phyloP scores from a whole-genome alignment of 2,113 vertebrate species.

The Trematocara marginatum region DNA sequence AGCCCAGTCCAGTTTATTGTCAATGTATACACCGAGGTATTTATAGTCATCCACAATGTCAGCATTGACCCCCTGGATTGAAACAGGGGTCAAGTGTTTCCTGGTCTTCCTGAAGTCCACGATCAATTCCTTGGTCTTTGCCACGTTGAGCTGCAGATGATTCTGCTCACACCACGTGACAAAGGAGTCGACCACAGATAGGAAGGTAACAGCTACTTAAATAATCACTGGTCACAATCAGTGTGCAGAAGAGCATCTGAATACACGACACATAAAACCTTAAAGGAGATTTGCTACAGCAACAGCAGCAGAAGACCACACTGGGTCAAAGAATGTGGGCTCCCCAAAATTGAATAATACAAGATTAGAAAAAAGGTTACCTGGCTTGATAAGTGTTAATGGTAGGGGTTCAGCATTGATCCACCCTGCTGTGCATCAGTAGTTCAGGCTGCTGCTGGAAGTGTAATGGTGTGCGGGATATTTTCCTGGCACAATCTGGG shows the following conservation, averaged over 20 bases:
- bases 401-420: background rate
- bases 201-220: background rate
- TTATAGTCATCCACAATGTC: background rate
- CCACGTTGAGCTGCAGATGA: background rate
- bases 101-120: background rate
- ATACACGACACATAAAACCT: background rate
- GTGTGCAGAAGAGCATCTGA: background rate
- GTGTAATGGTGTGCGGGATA: background rate
- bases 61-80: rapidly evolving
- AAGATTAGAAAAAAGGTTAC: background rate
- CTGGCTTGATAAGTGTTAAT: background rate
- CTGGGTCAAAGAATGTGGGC: background rate
- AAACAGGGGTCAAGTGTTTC: background rate
- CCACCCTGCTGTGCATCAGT: background rate
- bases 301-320: background rate
- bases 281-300: background rate
- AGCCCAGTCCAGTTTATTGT: background rate
- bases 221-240: background rate
- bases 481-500: background rate
- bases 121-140: rapidly evolving
- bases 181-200: background rate
- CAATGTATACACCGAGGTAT: rapidly evolving
- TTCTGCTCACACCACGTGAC: background rate
- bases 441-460: background rate
- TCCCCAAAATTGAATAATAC: background rate